Percentiles rank a stretch among this genome's conserved stretches.
phyloP scores from a whole-genome alignment of 2,888 invertebrate genomes.

The Acanthopleura granulata region DNA sequence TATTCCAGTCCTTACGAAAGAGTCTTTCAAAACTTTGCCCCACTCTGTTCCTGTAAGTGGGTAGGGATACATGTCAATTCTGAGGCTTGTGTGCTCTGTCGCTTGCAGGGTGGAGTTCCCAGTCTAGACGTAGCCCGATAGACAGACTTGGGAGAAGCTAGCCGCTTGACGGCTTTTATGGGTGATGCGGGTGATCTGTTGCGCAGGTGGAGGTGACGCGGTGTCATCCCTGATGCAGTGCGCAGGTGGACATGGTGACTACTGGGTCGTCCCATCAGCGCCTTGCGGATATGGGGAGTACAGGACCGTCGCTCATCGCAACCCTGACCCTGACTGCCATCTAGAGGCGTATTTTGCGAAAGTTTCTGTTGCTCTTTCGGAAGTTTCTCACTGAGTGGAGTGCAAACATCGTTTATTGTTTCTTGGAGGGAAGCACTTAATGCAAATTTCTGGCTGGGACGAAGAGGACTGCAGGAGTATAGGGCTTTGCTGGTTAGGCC shows the following conservation, averaged over 20 bases:
- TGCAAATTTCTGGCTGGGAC: neutral
- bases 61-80: constrained; percentile 31
- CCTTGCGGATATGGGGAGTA: constrained; percentile 36
- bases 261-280: constrained; percentile 38
- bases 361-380: constrained; percentile 16
- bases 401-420: constrained; percentile 45
- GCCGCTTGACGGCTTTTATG: constrained; percentile 55
- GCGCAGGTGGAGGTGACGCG: constrained; percentile 37
- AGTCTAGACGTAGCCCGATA: constrained; percentile 23
- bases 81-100: no score
- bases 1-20: no score
- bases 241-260: constrained; percentile 34
- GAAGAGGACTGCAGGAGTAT: neutral
- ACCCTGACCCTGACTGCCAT: neutral
- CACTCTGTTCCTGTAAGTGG: constrained; percentile 41
- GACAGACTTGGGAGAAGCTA: constrained; percentile 46
- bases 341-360: neutral
- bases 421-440: constrained; percentile 29
- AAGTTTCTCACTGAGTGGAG: constrained; percentile 38
- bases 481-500: neutral
- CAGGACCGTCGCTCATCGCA: neutral
- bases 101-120: neutral
- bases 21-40: neutral
- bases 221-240: constrained; percentile 48
- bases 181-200: constrained; percentile 38